Conservation (phyloP, 2,797 vertebrate genomes). For the Tarsius wallacei region DNA sequence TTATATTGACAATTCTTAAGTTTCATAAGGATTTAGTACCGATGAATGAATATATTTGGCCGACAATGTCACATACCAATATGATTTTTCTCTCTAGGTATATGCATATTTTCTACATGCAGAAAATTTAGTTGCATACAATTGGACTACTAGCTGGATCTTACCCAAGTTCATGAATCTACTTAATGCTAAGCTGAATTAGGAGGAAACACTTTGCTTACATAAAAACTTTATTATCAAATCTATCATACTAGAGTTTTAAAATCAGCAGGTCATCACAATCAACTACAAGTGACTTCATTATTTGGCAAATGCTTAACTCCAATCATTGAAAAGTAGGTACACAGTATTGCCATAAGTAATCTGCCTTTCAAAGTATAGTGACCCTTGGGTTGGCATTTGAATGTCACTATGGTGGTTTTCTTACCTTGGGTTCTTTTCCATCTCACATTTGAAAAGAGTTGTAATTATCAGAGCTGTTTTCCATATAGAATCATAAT, state of each 20-base stretch:
- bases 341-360: background rate
- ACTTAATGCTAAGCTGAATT: slow-evolving; percentile 4
- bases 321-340: background rate
- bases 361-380: background rate
- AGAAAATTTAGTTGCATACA: background rate
- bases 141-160: background rate
- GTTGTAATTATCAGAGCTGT: background rate
- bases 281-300: background rate
- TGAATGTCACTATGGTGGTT: background rate
- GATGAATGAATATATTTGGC: background rate
- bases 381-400: background rate
- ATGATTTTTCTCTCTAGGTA: background rate
- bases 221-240: background rate
- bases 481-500: background rate
- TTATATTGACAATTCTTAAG: background rate
- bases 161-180: background rate
- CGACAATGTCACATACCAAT: background rate
- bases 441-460: slow-evolving; percentile 43
- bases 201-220: background rate
- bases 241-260: background rate
- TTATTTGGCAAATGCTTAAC: slow-evolving; percentile 27
- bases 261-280: background rate
- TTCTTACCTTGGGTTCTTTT: slow-evolving; percentile 23
- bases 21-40: background rate
- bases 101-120: background rate